Percentiles rank a stretch among this genome's conserved stretches.
Conservation (phyloP, 2,797 vertebrate genomes). For the Ispidina picta region DNA sequence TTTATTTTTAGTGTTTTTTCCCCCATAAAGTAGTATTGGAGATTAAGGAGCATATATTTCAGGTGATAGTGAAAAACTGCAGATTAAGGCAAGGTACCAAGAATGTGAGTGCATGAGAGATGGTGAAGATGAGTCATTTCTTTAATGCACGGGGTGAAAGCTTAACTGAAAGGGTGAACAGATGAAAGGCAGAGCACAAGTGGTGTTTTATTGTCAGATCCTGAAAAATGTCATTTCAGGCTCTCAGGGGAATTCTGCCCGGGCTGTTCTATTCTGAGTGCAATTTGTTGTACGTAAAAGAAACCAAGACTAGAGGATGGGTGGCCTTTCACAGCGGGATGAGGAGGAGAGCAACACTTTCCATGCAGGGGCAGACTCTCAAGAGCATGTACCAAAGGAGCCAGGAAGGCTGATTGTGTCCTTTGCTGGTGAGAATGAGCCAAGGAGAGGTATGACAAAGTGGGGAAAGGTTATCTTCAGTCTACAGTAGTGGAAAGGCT, state of each 20-base stretch:
- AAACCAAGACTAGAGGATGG: neutral
- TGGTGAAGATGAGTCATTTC: slow-evolving; percentile 52
- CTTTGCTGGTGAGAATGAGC: neutral
- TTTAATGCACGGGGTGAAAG: neutral
- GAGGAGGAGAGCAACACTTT: neutral
- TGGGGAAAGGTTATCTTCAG: neutral
- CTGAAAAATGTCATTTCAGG: slow-evolving; percentile 58
- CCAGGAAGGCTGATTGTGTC: neutral
- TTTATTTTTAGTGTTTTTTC: slow-evolving; percentile 34
- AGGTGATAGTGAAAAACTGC: slow-evolving; percentile 30
- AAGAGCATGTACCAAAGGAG: neutral
- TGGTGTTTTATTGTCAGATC: slow-evolving; percentile 48
- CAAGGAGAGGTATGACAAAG: neutral
- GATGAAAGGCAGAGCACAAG: slow-evolving; percentile 45
- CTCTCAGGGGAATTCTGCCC: slow-evolving; percentile 60
- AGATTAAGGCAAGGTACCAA: slow-evolving; percentile 22
- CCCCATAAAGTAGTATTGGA: slow-evolving; percentile 33
- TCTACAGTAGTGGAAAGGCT: neutral
- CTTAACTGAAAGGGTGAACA: slow-evolving; percentile 37
- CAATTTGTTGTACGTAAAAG: neutral
- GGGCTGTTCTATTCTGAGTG: slow-evolving; percentile 46
- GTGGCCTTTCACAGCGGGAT: slow-evolving; percentile 15
- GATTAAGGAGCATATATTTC: slow-evolving; percentile 50
- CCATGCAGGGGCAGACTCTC: neutral
- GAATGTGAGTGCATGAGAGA: neutral